These are phyloP conservation scores for Parelbella ahira DNA, from an alignment of 2,888 invertebrate genomes.

Conservation along the genomic window DNA sequence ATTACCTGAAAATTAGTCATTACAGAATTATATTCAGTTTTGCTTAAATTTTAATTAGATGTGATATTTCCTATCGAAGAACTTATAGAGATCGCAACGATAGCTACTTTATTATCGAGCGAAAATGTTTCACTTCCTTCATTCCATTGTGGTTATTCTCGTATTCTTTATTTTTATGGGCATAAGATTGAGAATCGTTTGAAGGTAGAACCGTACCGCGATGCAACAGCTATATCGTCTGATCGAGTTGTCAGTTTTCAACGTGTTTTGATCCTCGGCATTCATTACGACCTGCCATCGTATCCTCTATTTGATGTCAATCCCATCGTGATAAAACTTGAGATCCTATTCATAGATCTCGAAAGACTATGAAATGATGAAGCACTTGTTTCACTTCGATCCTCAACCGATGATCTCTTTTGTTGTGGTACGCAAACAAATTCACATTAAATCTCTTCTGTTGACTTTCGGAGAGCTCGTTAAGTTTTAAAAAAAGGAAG, in stretches of 20 bases:
- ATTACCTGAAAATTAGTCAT: too few species aligned
- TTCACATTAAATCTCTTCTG: too few species aligned
- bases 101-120: too few species aligned
- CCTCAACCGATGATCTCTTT: too few species aligned
- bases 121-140: neutral
- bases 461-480: too few species aligned
- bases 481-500: too few species aligned
- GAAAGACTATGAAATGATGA: neutral
- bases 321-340: slow-evolving; percentile 27
- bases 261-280: slow-evolving; percentile 28
- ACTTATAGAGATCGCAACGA: too few species aligned
- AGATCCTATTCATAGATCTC: slow-evolving; percentile 5
- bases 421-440: too few species aligned
- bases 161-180: neutral
- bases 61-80: too few species aligned
- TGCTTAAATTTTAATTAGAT: too few species aligned
- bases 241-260: slow-evolving; percentile 17
- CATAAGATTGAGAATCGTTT: slow-evolving; percentile 1
- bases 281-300: slow-evolving; percentile 33
- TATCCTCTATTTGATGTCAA: slow-evolving; percentile 34
- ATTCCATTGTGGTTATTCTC: neutral
- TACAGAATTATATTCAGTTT: too few species aligned
- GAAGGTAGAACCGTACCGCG: neutral
- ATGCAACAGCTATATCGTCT: slow-evolving; percentile 7
- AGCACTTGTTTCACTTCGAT: neutral